Conservation (phyloP, 2,797 vertebrate species). For the Capromys pilorides region DNA sequence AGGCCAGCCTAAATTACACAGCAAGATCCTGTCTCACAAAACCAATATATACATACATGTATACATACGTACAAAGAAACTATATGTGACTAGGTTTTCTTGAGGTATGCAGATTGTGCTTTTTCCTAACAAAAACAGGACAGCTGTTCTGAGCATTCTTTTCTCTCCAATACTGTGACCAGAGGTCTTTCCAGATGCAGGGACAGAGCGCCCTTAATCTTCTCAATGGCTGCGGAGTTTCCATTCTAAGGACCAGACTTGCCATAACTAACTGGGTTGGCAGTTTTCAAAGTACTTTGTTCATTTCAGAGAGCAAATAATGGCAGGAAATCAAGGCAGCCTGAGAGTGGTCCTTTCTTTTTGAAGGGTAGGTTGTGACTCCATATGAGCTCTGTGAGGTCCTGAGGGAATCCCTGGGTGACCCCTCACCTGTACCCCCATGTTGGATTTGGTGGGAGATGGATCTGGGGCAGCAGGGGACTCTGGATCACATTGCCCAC, state of each 20-base stretch:
- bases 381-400: background rate
- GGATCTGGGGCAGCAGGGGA: no score
- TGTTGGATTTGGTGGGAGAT: background rate
- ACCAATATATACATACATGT: background rate
- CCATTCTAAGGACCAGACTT: slow-evolving; percentile 26
- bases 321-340: slow-evolving; percentile 32
- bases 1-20: background rate
- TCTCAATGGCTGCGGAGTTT: slow-evolving; percentile 33
- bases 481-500: background rate
- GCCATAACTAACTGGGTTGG: background rate
- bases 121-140: background rate
- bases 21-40: background rate
- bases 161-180: background rate
- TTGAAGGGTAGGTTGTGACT: background rate
- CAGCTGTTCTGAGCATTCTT: slow-evolving; percentile 25
- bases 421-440: background rate
- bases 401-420: background rate
- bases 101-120: background rate
- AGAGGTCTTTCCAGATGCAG: slow-evolving; percentile 19
- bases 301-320: slow-evolving; percentile 42
- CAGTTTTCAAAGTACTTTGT: slow-evolving; percentile 36
- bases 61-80: background rate
- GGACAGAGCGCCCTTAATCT: slow-evolving; percentile 11
- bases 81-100: background rate
- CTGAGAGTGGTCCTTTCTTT: background rate